These are phyloP conservation scores for Endomychus coccineus DNA, from an alignment of 2,888 invertebrate genomes.

Conservation along the genomic window DNA sequence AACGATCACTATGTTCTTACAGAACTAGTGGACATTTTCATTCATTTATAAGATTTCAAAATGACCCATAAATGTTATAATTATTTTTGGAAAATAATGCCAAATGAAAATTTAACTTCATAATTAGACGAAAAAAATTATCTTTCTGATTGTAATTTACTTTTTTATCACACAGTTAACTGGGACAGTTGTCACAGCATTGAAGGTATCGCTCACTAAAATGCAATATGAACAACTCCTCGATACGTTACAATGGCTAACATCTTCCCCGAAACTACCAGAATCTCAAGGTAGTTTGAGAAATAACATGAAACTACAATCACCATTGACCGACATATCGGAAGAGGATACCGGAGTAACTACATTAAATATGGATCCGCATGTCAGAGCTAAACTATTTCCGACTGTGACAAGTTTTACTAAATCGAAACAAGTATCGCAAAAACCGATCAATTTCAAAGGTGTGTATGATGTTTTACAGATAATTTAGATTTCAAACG, in stretches of 20 bases:
- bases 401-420: conserved; percentile 24
- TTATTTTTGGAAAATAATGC: neutral
- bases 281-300: conserved; percentile 35
- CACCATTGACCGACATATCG: conserved; percentile 37
- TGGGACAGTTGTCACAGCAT: conserved; percentile 73
- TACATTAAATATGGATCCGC: conserved; percentile 55
- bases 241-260: conserved; percentile 54
- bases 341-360: conserved; percentile 46
- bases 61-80: neutral
- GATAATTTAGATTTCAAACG: no score
- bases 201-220: conserved; percentile 79
- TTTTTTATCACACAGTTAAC: no score
- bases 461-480: no score
- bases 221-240: conserved; percentile 85
- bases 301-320: conserved; percentile 23
- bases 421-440: conserved; percentile 14
- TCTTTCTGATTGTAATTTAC: no score
- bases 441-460: conserved; percentile 25
- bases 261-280: conserved; percentile 34
- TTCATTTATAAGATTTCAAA: neutral
- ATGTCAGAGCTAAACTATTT: conserved; percentile 52
- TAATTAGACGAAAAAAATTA: neutral
- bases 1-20: no score
- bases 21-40: no score
- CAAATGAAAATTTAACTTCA: neutral